Base-by-base conservation (phyloP, 2,113 vertebrate genomes). In the Heloderma charlesbogerti region DNA sequence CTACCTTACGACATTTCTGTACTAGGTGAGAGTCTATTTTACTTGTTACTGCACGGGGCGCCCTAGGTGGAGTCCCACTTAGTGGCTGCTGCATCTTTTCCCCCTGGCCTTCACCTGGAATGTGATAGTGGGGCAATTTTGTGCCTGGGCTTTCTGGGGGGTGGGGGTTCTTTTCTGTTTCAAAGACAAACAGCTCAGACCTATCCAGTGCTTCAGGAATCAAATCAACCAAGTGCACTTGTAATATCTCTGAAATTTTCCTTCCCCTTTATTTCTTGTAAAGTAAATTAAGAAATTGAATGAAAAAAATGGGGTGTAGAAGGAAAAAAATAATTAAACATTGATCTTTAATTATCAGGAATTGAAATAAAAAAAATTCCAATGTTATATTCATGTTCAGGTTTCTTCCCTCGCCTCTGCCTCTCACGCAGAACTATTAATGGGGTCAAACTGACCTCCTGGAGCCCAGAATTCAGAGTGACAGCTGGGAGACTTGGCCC, bases 221-320 rank as follows among this genome's bases (percentile, higher is more conserved):
- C 96, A 83, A 95, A 91, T 94, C 80, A 60, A 67, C 57, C 84
- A 96, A 97, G 96, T 98, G 98, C 97, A 98, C 97, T 97, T 96
- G 94, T 96, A 93, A 48, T 90, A 84, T 92, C 92, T 94, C 96
- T 96, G 87, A 96, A 96, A 94, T 90, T 79, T 92, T 89, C 89
- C 89, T 48, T 48, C n/a, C 20, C 88, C 66, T 7, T 88, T 81
- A 31, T 95, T 92, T 94, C 95, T 87, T 93, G 82, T 92, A 92
- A 91, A 96, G 91, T 97, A 97, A 98, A 95, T 98, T 48, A 31
- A 86, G n/a, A 80, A 18, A 86, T 92, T 89, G 95, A 88, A 89
- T 97, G 95, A 95, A 9, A 34, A 86, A 79, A 79, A 29, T 45
- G 22, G 27, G 29, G 15, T 29, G 57, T 3, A 16, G 57, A 5